phyloP scores from a whole-genome alignment of 2,888 invertebrate genomes.

The Drosophila maculinotata region DNA sequence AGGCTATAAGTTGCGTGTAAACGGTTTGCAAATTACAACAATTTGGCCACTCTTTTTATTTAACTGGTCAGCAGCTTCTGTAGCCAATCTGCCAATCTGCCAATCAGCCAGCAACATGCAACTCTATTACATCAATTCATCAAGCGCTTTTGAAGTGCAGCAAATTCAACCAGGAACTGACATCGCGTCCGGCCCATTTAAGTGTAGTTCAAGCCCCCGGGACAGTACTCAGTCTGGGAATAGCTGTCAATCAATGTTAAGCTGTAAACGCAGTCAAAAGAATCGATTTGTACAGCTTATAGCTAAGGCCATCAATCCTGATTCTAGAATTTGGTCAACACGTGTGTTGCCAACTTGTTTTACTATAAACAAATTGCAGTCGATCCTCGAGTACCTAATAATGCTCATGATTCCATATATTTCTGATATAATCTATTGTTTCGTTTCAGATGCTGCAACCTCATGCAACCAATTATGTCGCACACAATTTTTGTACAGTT shows the following conservation, averaged over 20 bases:
- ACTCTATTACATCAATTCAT: slow-evolving; percentile 48
- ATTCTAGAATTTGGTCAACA: neutral
- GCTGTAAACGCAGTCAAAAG: neutral
- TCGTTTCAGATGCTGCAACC: neutral
- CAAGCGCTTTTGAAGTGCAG: slow-evolving; percentile 32
- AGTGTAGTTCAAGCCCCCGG: slow-evolving; percentile 10
- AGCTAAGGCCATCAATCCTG: too few relatives aligned
- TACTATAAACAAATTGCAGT: slow-evolving; percentile 15
- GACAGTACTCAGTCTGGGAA: slow-evolving; percentile 11
- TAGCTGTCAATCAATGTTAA: slow-evolving; percentile 63
- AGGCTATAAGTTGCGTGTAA: slow-evolving; percentile 53
- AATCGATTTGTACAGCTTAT: slow-evolving; percentile 4
- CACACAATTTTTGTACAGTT: slow-evolving; percentile 57
- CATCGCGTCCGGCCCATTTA: slow-evolving; percentile 20
- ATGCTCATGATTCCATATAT: slow-evolving; percentile 10
- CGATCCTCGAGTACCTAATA: slow-evolving; percentile 32
- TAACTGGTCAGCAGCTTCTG: slow-evolving; percentile 29
- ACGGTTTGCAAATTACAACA: slow-evolving; percentile 70
- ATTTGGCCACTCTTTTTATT: slow-evolving; percentile 41
- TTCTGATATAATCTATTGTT: too few relatives aligned
- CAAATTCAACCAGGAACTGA: slow-evolving; percentile 51
- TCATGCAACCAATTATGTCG: slow-evolving; percentile 47
- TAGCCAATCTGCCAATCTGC: slow-evolving; percentile 24
- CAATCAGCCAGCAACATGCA: slow-evolving; percentile 62
- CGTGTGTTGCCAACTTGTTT: neutral